Conservation (phyloP, 1,140 invertebrate species). For the Lordiphosa collinella region DNA sequence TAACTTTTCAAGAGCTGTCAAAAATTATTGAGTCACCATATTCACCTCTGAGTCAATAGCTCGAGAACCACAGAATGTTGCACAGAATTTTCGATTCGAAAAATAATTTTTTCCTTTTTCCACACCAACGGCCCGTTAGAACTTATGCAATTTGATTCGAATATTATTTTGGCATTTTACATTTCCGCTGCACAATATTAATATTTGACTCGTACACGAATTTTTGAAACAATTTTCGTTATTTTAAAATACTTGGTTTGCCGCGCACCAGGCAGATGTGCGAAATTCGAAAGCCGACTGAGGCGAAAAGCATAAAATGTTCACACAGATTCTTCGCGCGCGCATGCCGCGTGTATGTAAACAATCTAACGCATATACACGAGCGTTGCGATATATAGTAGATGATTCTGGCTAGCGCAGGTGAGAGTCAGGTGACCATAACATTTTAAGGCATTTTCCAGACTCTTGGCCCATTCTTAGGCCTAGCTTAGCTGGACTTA, state of each 20-base stretch:
- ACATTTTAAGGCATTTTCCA: no score
- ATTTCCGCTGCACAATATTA: conserved; percentile 28
- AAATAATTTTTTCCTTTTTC: conserved; percentile 34
- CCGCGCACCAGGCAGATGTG: conserved; percentile 24
- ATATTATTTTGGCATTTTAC: conserved; percentile 25
- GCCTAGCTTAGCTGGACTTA: background rate
- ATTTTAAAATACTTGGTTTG: conserved; percentile 16
- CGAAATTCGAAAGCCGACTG: conserved; percentile 60
- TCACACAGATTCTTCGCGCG: conserved; percentile 12
- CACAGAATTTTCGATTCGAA: conserved; percentile 5
- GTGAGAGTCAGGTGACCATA: conserved; percentile 1
- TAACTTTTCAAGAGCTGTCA: background rate
- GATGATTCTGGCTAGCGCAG: conserved; percentile 12
- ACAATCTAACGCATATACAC: conserved; percentile 19
- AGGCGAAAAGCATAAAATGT: conserved; percentile 28
- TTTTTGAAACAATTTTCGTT: background rate
- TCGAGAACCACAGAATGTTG: conserved; percentile 14
- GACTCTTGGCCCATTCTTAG: no score
- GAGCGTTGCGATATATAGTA: background rate
- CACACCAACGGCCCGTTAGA: conserved; percentile 13
- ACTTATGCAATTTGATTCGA: conserved; percentile 53
- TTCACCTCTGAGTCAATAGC: conserved; percentile 49
- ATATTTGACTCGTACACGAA: conserved; percentile 30
- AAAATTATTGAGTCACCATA: conserved; percentile 11
- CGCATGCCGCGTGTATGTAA: conserved; percentile 17